Percentiles rank a stretch among this genome's conserved stretches.
Conservation (phyloP, 2,888 invertebrate species). For the Atethmia centrago region DNA sequence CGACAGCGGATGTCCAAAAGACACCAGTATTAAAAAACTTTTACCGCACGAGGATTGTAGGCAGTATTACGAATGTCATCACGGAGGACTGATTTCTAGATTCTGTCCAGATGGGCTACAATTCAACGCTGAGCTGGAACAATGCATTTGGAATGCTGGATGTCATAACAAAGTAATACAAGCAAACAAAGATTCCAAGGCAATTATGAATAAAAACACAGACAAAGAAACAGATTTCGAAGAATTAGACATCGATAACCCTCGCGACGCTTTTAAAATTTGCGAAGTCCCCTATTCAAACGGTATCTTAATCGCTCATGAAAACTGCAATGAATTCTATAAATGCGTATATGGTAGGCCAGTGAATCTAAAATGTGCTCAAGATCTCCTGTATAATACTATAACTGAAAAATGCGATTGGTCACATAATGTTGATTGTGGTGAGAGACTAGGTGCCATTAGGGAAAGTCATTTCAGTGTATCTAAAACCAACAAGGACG, state of each 20-base stretch:
- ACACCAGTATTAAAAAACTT: slow-evolving; percentile 15
- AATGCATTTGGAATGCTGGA: slow-evolving; percentile 62
- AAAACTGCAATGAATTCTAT: slow-evolving; percentile 75
- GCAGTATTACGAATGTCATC: slow-evolving; percentile 67
- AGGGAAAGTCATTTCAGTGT: slow-evolving; percentile 5
- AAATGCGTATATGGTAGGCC: slow-evolving; percentile 69
- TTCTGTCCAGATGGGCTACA: slow-evolving; percentile 21
- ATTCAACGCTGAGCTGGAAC: slow-evolving; percentile 45
- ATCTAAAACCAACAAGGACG: background rate
- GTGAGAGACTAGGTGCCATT: slow-evolving; percentile 59
- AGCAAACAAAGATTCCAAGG: background rate
- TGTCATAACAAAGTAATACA: slow-evolving; percentile 39
- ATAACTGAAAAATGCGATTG: slow-evolving; percentile 71
- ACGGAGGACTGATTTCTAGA: slow-evolving; percentile 48
- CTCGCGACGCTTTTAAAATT: slow-evolving; percentile 64
- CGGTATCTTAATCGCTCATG: slow-evolving; percentile 69
- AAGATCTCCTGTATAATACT: slow-evolving; percentile 67
- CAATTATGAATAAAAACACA: background rate
- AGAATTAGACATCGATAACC: slow-evolving; percentile 59
- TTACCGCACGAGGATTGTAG: slow-evolving; percentile 68
- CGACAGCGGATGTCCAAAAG: slow-evolving; percentile 52
- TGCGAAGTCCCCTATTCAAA: slow-evolving; percentile 68
- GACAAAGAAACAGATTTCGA: background rate
- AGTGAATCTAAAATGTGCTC: slow-evolving; percentile 62
- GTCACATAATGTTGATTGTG: slow-evolving; percentile 72